A percentile compares a stretch with the other conserved stretches of the same genome.
phyloP scores from a whole-genome alignment of 1,140 invertebrate genomes.

The Drosophila carrolli region DNA sequence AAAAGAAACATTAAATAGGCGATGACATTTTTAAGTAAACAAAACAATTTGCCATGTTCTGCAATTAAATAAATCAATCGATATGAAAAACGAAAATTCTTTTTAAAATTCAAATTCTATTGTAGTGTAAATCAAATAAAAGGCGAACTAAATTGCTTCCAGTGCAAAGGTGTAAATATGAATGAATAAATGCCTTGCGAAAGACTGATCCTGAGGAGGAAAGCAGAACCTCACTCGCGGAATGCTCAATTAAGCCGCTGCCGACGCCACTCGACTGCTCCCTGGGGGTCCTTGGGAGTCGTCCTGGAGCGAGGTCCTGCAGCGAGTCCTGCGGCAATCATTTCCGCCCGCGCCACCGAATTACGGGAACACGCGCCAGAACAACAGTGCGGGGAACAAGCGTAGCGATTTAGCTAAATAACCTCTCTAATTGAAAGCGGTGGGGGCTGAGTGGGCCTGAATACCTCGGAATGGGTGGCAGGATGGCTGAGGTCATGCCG shows the following conservation, averaged over 20 bases:
- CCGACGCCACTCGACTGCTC: constrained; percentile 35
- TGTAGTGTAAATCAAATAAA: too few relatives aligned
- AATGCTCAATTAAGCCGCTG: constrained; percentile 69
- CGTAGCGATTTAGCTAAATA: constrained; percentile 81
- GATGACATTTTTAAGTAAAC: too few relatives aligned
- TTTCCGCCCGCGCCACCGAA: constrained; percentile 66
- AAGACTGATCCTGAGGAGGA: constrained; percentile 16
- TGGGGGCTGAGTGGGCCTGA: constrained; percentile 23
- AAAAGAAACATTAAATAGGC: too few relatives aligned
- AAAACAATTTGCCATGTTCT: too few relatives aligned
- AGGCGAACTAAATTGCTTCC: neutral
- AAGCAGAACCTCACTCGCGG: constrained; percentile 36
- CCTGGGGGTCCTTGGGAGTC: constrained; percentile 41
- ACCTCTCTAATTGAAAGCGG: constrained; percentile 78
- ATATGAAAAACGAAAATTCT: too few relatives aligned
- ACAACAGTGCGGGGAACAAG: constrained; percentile 51
- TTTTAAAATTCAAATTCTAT: too few relatives aligned
- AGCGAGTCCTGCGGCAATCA: constrained; percentile 54
- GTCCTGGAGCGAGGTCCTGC: neutral
- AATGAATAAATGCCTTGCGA: constrained; percentile 31
- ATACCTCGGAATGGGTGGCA: neutral
- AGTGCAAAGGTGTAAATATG: constrained; percentile 40
- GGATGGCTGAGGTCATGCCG: constrained; percentile 54
- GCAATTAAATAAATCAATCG: too few relatives aligned
- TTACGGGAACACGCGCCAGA: constrained; percentile 35